Evolutionary conservation across 2,888 invertebrate genomes (phyloP), one percentile per base, ranked within the genome.

Genomic region (Tetranychus truncatus): DNA sequence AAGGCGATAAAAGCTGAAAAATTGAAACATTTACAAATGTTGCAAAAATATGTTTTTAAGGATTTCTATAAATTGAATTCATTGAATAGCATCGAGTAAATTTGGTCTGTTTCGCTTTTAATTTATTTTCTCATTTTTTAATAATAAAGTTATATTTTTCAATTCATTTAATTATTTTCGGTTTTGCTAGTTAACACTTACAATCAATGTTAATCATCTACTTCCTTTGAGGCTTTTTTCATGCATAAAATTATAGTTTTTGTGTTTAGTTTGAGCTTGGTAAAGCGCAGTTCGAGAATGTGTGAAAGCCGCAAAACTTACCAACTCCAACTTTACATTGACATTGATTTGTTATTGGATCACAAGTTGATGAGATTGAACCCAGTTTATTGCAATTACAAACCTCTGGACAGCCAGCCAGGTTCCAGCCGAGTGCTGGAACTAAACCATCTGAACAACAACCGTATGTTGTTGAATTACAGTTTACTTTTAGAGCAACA

Each of bases 271-370:
- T 34, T 34, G 34, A 34, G 34, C 34, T 34, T 34, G 34, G 5
- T 34, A 34, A 4, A 34, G 34, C 34, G 34, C 34, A 34, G 34
- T 34, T 18, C 11, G 20, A 66, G n/a, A 20, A 20, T 11, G 6
- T 66, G 66, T 20, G 34, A 71, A 71, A 24, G 24, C 1, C 4
- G 5, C 34, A 34, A 34, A 34, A 34, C 45, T 8, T 44, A 71
- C 91, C 92, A 0, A 94, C 93, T 0, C 93, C 93, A 0, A 91
- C 91, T 78, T 89, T 87, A 81, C 94, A 94, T 18, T 85, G 85
- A 82, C 94, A 95, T 82, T 91, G 90, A 46, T 89, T 89, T 9
- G 86, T 87, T 77, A 87, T 87, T 78, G 88, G 87, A 81, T 91
- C 89, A 82, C 94, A 94, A 76, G 87, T 88, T 78, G 88, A 89